These are phyloP conservation scores for Rhagologus leucostigma DNA, from an alignment of 2,113 vertebrate species.

Conservation along the genomic window DNA sequence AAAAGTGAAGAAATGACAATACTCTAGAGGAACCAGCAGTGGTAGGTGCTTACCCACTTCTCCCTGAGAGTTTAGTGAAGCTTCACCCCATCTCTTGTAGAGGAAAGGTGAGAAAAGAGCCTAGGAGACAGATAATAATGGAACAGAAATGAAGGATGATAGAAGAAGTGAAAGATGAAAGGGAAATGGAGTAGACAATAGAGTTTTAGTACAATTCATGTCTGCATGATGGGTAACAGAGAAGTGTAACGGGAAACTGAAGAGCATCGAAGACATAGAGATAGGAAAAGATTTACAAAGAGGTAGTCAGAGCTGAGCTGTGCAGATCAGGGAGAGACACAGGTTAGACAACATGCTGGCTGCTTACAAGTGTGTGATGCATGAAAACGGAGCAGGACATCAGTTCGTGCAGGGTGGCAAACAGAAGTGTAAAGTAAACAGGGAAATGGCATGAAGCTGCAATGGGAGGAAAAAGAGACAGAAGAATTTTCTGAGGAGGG, in stretches of 20 bases:
- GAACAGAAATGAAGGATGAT: neutral
- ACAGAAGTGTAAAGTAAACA: neutral
- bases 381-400: neutral
- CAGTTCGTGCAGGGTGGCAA: neutral
- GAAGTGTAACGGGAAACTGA: neutral
- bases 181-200: neutral
- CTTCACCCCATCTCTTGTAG: neutral
- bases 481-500: neutral
- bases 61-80: neutral
- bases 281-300: neutral
- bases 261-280: neutral
- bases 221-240: neutral
- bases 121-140: neutral
- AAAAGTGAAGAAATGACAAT: neutral
- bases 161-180: neutral
- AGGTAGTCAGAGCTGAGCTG: neutral
- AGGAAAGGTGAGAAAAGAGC: neutral
- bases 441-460: neutral
- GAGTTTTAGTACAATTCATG: neutral
- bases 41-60: neutral
- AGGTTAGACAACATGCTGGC: rapidly evolving
- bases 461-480: neutral
- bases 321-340: neutral
- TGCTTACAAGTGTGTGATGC: neutral
- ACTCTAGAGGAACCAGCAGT: neutral